Evolutionary conservation across 2,113 vertebrate species (phyloP), one percentile per base, ranked within the genome.

Genomic region (Etheostoma spectabile): DNA sequence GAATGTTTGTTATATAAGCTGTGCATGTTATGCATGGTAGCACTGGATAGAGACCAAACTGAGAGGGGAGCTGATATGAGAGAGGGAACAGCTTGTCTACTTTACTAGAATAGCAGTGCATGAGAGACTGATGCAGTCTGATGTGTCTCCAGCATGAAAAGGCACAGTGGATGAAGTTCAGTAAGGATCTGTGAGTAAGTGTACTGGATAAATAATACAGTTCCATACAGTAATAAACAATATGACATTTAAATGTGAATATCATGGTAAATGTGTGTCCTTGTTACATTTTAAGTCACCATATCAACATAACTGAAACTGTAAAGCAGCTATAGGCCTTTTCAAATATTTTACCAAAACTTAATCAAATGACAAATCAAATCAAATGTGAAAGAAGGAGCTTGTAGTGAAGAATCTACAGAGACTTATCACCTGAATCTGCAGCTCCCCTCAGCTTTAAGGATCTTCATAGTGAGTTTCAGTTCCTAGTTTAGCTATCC

Each of bases 31-130:
- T 90, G 80, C 68, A 48, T 73, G 77, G 77, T 16, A 57, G 60
- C 57, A 79, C 21, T 33, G 48, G 84, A 52, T 71, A 71, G 84
- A 86, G 76, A 81, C 85, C 63, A 83, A 88, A 73, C 75, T 85
- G 83, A 88, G 80, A 69, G 62, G 80, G 74, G 42, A 63, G 59
- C 10, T 89, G 88, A 89, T 89, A 92, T 73, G 66, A 84, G 89
- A 92, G 88, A 86, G 69, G 82, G 89, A 86, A 86, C 84, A 90
- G 79, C 75, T 22, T 91, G 88, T 86, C 74, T 83, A 27, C 75
- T 84, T 84, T 74, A 91, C 86, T 80, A 80, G 89, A 87, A 87
- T 80, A 89, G 91, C 88, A 84, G 67, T 64, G n/a, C 52, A 73
- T 45, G 62, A 76, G 76, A 83, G 83, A 88, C 56, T 76, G 76